These are phyloP conservation scores for Argya squamiceps DNA, from an alignment of 2,797 vertebrate genomes.

Conservation along the genomic window DNA sequence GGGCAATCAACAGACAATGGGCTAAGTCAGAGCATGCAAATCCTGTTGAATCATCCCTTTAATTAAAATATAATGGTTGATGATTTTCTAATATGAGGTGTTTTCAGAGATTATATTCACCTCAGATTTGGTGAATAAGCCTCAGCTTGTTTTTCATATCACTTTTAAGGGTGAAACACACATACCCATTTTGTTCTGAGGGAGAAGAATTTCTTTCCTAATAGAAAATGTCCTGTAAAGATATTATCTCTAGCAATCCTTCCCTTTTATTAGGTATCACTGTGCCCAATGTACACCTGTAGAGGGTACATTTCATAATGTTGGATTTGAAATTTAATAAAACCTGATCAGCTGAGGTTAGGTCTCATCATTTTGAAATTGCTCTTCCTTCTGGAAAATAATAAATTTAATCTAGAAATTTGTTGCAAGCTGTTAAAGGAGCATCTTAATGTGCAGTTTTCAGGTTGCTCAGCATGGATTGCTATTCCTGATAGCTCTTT, in stretches of 20 bases:
- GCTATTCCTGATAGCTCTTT: background rate
- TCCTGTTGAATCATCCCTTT: background rate
- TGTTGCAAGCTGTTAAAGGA: background rate
- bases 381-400: background rate
- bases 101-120: background rate
- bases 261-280: background rate
- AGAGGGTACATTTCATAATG: background rate
- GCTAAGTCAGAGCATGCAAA: background rate
- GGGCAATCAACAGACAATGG: background rate
- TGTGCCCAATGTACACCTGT: background rate
- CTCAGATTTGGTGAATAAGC: background rate
- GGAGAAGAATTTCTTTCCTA: slow-evolving; percentile 1
- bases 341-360: background rate
- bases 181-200: background rate
- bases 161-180: background rate
- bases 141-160: background rate
- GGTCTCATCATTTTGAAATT: background rate
- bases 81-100: background rate
- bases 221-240: slow-evolving; percentile 1
- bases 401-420: background rate
- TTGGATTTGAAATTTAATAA: slow-evolving; percentile 9
- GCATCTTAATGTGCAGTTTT: background rate
- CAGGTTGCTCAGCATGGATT: background rate
- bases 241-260: background rate
- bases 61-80: background rate